Base-by-base conservation (phyloP, 1,140 invertebrate species). In the Tetraneura akinire region DNA sequence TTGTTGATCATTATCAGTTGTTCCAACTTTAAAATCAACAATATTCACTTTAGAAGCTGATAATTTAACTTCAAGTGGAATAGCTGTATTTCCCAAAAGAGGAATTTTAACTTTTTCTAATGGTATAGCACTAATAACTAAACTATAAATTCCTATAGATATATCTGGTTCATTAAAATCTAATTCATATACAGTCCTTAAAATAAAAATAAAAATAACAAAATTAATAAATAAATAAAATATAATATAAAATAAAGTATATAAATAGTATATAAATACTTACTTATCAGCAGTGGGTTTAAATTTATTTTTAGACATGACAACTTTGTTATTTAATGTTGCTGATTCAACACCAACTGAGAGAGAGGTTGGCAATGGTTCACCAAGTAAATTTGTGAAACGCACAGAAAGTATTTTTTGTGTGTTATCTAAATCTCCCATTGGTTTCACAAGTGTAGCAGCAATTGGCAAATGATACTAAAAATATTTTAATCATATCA, bases 1-100 rank as follows among this genome's bases (percentile, higher is more conserved):
- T 16, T 91, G 92, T 73, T 94, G 93, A 88, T 98, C 96, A 9
- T 93, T 91, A 86, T 98, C 96, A 21, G 91, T 92, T 37, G 96
- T 90, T n/a, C 95, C 95, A 81, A 98, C 89, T 85, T 97, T 94
- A 42, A 96, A 88, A 82, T 89, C 90, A 82, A 93, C 90, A 1
- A 97, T 88, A 80, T 89, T 88, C 5, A 96, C 86, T 71, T 84
- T 89, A 80, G 70, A 49, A 23, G 62, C 49, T 13, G 80, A 60
- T 42, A 94, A 90, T 83, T 93, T 92, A 9, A 94, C 88, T 45
- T 89, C 89, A 64, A 96, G 89, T 0, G 88, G 88, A 83, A 82
- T 81, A 42, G 86, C 88, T 71, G 85, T 83, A 82, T 87, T 88
- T n/a, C 89, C 89, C 66, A 90, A 85, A 0, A 90, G 83, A 62